These are phyloP conservation scores for Isotomurus palustris DNA, from an alignment of 2,888 invertebrate species.

Conservation along the genomic window DNA sequence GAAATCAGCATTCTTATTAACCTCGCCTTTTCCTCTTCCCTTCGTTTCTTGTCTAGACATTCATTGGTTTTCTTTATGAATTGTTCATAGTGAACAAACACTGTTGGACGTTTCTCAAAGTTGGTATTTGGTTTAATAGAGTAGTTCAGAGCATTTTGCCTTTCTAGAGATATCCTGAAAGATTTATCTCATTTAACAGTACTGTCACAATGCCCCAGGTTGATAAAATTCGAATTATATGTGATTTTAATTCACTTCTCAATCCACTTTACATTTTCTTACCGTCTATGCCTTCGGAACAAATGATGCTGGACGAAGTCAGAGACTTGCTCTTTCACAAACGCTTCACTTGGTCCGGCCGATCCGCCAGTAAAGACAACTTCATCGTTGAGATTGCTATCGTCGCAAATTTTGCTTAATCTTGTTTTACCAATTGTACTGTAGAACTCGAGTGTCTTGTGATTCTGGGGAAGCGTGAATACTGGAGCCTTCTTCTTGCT, in stretches of 20 bases:
- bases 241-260: neutral
- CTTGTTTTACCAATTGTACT: conserved; percentile 25
- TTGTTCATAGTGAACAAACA: neutral
- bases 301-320: conserved; percentile 29
- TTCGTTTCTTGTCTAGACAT: neutral
- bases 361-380: conserved; percentile 27
- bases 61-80: neutral
- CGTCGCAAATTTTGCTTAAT: conserved; percentile 27
- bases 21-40: conserved; percentile 3
- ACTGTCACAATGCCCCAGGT: neutral
- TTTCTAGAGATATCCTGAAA: neutral
- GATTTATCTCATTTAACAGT: neutral
- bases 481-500: neutral
- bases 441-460: conserved; percentile 18
- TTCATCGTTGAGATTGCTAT: conserved; percentile 25
- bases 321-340: conserved; percentile 27
- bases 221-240: neutral
- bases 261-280: neutral
- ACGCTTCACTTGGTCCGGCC: conserved; percentile 23
- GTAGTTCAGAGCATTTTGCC: too few species aligned
- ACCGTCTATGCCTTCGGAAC: conserved; percentile 9
- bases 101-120: neutral
- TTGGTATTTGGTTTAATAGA: neutral
- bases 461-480: neutral
- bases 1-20: neutral